phyloP scores from a whole-genome alignment of 2,888 invertebrate genomes.

The Himalopsyche tibetana region DNA sequence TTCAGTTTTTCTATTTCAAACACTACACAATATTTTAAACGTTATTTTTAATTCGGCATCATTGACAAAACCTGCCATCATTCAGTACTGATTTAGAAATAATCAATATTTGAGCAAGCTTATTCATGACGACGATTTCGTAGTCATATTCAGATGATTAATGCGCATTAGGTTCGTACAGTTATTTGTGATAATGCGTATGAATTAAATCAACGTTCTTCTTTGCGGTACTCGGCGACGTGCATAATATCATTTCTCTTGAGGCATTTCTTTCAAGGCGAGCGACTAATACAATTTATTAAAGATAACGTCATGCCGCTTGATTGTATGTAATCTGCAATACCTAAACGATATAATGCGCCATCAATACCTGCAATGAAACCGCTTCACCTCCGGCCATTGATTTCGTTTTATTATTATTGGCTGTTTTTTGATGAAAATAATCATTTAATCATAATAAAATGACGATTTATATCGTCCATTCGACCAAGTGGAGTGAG shows the following conservation, averaged over 20 bases:
- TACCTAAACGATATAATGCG: slow-evolving; percentile 23
- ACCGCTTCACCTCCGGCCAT: slow-evolving; percentile 2
- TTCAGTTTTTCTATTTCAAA: too few species aligned
- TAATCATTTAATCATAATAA: slow-evolving; percentile 15
- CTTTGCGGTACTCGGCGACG: neutral
- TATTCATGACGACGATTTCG: too few species aligned
- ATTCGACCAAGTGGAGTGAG: neutral
- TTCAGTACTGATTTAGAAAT: too few species aligned
- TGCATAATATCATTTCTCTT: slow-evolving; percentile 21
- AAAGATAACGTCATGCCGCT: slow-evolving; percentile 8
- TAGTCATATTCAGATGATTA: neutral
- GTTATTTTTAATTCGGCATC: too few species aligned
- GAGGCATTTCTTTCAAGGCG: slow-evolving; percentile 14
- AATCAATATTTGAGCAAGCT: too few species aligned
- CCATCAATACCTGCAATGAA: slow-evolving; percentile 3
- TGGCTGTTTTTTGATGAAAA: neutral
- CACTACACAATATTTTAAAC: too few species aligned
- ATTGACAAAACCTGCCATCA: too few species aligned
- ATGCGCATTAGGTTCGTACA: neutral
- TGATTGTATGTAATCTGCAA: slow-evolving; percentile 40
- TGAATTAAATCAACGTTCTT: neutral
- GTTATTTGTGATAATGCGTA: neutral
- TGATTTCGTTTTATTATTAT: slow-evolving; percentile 18
- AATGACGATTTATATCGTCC: neutral
- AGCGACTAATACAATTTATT: slow-evolving; percentile 23